Evolutionary conservation across 2,797 vertebrate species (phyloP).

Genomic region (Melanogrammus aeglefinus): DNA sequence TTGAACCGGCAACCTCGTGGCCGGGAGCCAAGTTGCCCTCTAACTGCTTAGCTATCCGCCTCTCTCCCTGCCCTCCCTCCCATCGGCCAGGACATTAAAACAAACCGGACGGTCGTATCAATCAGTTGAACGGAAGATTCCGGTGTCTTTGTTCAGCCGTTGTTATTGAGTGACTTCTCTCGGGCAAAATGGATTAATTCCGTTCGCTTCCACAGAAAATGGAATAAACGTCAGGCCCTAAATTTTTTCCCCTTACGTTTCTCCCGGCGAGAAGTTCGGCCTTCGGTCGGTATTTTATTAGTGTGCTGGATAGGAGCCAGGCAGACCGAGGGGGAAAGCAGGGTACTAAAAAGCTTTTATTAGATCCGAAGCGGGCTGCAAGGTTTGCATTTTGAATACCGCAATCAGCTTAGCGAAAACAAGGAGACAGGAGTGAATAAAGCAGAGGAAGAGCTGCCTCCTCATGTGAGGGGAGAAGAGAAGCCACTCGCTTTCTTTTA

Average conservation of each 20-base stretch:
- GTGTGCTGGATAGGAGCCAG: not conserved
- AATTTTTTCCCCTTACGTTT: not conserved
- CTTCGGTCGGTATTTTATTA: not conserved
- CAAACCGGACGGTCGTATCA: not conserved
- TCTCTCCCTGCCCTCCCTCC: not conserved
- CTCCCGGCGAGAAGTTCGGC: not conserved
- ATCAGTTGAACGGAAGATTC: not conserved
- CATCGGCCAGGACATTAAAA: not conserved
- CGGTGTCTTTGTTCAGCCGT: not conserved
- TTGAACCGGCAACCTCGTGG: not conserved
- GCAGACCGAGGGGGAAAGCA: not conserved
- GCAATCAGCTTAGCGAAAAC: slow-evolving; percentile 4
- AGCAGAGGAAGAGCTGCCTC: not conserved
- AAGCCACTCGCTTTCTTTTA: not conserved
- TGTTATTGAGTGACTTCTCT: not conserved
- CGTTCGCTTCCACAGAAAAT: not conserved
- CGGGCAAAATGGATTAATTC: slow-evolving; percentile 2
- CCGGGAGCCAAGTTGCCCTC: not conserved
- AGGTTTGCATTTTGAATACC: slow-evolving; percentile 1
- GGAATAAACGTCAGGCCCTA: not conserved
- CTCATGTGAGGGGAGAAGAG: not conserved
- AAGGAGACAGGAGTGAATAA: not conserved
- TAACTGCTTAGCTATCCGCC: not conserved
- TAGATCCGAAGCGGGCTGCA: not conserved
- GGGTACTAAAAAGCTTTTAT: slow-evolving; percentile 6